phyloP scores from a whole-genome alignment of 2,113 vertebrate genomes.

The Aldabrachelys gigantea region DNA sequence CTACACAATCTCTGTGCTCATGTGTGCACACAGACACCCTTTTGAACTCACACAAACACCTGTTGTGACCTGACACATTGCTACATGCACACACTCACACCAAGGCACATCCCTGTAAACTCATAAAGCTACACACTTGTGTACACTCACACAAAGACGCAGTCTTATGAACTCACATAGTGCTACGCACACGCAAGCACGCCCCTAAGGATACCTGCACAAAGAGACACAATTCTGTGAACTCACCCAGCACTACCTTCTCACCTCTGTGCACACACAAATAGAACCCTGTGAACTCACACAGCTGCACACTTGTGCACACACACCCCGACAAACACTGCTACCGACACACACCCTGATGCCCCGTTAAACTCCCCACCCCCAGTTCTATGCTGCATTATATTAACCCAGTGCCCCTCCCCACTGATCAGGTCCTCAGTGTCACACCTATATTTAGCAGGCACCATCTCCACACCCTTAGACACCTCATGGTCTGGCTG shows the following conservation, averaged over 20 bases:
- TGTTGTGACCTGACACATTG: background rate
- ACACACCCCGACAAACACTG: background rate
- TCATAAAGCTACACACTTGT: background rate
- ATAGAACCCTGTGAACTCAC: background rate
- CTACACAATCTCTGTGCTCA: accelerated
- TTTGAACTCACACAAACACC: background rate
- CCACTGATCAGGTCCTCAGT: background rate
- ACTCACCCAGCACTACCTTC: background rate
- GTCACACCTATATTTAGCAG: background rate
- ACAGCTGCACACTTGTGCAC: background rate
- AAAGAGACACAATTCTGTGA: background rate
- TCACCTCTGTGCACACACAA: background rate
- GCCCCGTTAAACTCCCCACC: background rate
- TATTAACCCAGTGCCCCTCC: background rate
- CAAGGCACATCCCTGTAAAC: background rate
- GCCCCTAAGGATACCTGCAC: background rate
- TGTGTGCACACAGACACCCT: background rate
- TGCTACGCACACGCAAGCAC: background rate
- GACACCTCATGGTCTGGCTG: background rate
- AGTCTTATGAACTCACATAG: background rate
- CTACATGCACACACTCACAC: background rate
- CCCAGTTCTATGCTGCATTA: background rate
- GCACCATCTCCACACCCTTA: background rate
- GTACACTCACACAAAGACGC: background rate
- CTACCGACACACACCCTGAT: background rate